Evolutionary conservation across 2,888 invertebrate genomes (phyloP).

Genomic region (Perizoma flavofasciatum): DNA sequence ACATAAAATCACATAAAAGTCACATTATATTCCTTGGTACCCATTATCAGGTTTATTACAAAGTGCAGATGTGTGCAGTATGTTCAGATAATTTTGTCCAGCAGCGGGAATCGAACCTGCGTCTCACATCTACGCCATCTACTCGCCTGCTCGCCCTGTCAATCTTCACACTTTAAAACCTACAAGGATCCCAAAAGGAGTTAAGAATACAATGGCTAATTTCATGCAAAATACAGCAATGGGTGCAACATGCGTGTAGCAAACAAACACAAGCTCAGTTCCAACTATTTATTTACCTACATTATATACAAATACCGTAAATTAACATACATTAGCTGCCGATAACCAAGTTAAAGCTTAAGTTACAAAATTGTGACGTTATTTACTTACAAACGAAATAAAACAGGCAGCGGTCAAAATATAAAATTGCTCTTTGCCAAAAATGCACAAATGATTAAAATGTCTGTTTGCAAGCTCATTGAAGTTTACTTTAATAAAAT

Average conservation of each 20-base stretch:
- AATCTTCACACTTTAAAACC: too few relatives aligned
- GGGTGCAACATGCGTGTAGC: slow-evolving; percentile 60
- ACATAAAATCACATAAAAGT: too few relatives aligned
- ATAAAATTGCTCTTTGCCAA: too few relatives aligned
- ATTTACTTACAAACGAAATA: slow-evolving; percentile 29
- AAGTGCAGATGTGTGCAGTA: too few relatives aligned
- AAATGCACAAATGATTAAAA: too few relatives aligned
- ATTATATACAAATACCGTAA: slow-evolving; percentile 39
- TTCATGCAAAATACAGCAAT: slow-evolving; percentile 44
- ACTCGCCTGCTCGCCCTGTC: too few relatives aligned
- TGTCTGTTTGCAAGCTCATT: slow-evolving; percentile 2
- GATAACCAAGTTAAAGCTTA: slow-evolving; percentile 52
- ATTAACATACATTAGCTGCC: slow-evolving; percentile 37
- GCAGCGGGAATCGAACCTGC: too few relatives aligned
- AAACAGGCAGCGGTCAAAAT: slow-evolving; percentile 6
- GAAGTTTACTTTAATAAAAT: background rate
- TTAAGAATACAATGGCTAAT: background rate
- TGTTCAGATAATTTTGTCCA: too few relatives aligned
- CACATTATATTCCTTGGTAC: too few relatives aligned
- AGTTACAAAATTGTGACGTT: slow-evolving; percentile 41
- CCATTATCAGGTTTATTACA: too few relatives aligned
- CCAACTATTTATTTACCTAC: slow-evolving; percentile 59
- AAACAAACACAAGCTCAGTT: slow-evolving; percentile 68
- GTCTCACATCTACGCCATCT: too few relatives aligned
- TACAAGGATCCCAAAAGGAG: too few relatives aligned